Evolutionary conservation across 2,797 vertebrate species (phyloP).

Genomic region (Arnoldichthys spilopterus): DNA sequence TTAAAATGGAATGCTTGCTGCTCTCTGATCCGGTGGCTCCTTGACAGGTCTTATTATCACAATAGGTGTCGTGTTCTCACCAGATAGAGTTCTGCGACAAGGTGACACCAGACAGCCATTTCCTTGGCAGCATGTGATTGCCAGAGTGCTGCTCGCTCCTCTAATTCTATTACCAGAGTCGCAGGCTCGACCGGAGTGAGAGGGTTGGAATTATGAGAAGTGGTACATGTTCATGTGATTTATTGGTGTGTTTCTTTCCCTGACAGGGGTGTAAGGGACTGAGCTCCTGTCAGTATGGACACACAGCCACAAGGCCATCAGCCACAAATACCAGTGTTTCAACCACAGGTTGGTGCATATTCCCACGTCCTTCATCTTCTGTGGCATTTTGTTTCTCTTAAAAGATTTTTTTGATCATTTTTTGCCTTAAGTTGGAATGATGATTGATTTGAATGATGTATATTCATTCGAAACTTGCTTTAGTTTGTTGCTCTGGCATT

Average conservation of each 20-base stretch:
- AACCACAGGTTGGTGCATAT: constrained; percentile 84
- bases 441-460: neutral
- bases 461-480: too few species aligned
- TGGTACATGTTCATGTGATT: constrained; percentile 37
- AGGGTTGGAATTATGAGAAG: constrained; percentile 37
- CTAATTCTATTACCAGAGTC: constrained; percentile 55
- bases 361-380: neutral
- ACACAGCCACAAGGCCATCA: constrained; percentile 90
- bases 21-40: constrained; percentile 31
- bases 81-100: constrained; percentile 44
- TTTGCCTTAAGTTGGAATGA: neutral
- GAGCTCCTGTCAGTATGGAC: constrained; percentile 84
- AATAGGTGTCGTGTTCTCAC: constrained; percentile 55
- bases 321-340: constrained; percentile 85
- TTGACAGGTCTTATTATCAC: constrained; percentile 59
- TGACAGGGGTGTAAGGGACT: constrained; percentile 78
- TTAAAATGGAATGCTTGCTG: constrained; percentile 30
- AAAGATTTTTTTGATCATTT: neutral
- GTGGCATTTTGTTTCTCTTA: neutral
- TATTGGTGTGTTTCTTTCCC: constrained; percentile 55
- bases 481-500: neutral
- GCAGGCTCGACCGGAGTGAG: constrained; percentile 24
- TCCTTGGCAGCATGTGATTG: constrained; percentile 42
- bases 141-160: constrained; percentile 34
- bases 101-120: constrained; percentile 46